Conservation (phyloP, 2,797 vertebrate genomes). For the Megaceryle alcyon region DNA sequence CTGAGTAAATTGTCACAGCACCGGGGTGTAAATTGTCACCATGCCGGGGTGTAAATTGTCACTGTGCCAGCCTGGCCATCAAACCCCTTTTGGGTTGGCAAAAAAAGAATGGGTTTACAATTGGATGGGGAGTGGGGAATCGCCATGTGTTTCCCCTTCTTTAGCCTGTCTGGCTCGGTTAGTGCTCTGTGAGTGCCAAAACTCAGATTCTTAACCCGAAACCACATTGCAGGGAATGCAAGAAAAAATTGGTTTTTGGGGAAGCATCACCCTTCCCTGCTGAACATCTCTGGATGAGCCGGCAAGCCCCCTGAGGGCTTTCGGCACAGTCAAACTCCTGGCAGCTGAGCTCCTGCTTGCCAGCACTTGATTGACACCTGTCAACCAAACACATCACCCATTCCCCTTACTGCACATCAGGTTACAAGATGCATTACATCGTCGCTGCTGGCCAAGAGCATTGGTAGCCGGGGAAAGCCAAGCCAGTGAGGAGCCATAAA, state of each 20-base stretch:
- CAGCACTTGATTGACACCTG: neutral
- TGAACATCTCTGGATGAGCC: neutral
- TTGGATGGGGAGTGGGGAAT: fast-evolving
- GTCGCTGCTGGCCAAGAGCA: fast-evolving
- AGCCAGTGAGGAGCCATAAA: conserved; percentile 54
- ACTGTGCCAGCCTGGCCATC: neutral
- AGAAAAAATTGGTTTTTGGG: neutral
- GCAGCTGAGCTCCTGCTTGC: neutral
- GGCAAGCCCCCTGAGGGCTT: neutral
- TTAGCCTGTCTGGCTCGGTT: neutral
- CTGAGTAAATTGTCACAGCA: neutral
- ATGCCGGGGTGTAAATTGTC: neutral
- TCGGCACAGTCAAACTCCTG: neutral
- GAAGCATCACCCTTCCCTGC: neutral
- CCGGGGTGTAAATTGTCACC: neutral
- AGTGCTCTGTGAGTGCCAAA: fast-evolving
- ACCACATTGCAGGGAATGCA: fast-evolving
- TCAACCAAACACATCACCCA: neutral
- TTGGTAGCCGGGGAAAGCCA: conserved; percentile 76
- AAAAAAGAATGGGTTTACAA: neutral
- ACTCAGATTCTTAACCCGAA: neutral
- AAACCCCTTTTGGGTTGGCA: neutral
- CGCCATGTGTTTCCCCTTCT: fast-evolving
- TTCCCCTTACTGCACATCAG: fast-evolving
- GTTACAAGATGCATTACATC: neutral